Percentiles rank a stretch among this genome's conserved stretches.
These are phyloP conservation scores for Orthosia gracilis DNA, from an alignment of 2,888 invertebrate species.

Conservation along the genomic window DNA sequence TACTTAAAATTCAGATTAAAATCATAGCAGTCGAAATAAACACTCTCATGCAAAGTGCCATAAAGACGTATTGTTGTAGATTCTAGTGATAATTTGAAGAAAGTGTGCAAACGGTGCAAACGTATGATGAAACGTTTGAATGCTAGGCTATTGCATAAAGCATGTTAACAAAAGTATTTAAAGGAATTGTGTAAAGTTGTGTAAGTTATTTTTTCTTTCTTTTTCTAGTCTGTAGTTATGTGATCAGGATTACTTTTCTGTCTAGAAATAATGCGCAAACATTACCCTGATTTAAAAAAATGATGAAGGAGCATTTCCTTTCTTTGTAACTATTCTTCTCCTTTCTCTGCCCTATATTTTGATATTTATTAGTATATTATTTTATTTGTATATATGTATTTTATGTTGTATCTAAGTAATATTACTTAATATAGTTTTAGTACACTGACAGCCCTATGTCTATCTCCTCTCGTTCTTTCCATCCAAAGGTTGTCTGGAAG, in stretches of 20 bases:
- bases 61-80: slow-evolving; percentile 35
- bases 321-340: too few relatives aligned
- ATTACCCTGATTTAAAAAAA: too few relatives aligned
- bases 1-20: slow-evolving; percentile 26
- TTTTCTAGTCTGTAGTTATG: neutral
- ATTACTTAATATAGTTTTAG: too few relatives aligned
- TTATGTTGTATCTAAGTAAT: too few relatives aligned
- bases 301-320: too few relatives aligned
- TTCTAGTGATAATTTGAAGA: slow-evolving; percentile 57
- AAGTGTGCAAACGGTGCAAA: slow-evolving; percentile 43
- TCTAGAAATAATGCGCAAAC: too few relatives aligned
- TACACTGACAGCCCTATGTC: too few relatives aligned
- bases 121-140: slow-evolving; percentile 50
- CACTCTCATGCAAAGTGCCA: slow-evolving; percentile 32
- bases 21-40: slow-evolving; percentile 37
- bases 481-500: too few relatives aligned
- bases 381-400: too few relatives aligned
- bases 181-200: slow-evolving; percentile 24
- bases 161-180: slow-evolving; percentile 32
- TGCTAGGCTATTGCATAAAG: slow-evolving; percentile 46
- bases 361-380: too few relatives aligned
- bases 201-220: slow-evolving; percentile 21
- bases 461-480: too few relatives aligned
- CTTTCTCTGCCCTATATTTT: too few relatives aligned
- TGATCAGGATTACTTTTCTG: neutral